phyloP scores from a whole-genome alignment of 1,140 invertebrate genomes.

The Drosophila repletoides region DNA sequence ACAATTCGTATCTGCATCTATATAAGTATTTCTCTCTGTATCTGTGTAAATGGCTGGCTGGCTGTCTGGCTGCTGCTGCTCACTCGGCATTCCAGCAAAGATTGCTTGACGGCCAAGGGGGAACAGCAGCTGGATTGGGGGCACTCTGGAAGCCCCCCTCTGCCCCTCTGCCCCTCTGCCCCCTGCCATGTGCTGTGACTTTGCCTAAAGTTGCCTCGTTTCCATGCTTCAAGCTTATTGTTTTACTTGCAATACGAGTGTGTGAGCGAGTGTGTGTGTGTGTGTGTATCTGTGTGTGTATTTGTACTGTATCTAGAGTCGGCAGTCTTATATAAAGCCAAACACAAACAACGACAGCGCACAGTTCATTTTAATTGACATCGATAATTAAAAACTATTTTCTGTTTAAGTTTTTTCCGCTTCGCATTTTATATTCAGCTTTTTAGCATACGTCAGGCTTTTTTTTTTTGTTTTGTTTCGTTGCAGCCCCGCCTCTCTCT shows the following conservation, averaged over 20 bases:
- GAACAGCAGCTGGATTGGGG: not conserved
- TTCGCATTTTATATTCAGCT: conserved; percentile 30
- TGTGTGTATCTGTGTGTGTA: conserved; percentile 2
- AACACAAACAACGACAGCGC: conserved; percentile 31
- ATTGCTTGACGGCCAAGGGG: not conserved
- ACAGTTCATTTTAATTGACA: conserved; percentile 77
- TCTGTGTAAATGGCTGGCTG: not conserved
- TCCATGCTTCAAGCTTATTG: conserved; percentile 40
- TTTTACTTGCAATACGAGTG: conserved; percentile 25
- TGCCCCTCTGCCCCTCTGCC: not conserved
- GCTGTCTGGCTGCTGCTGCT: conserved; percentile 33
- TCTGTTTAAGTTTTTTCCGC: conserved; percentile 40
- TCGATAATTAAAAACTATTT: conserved; percentile 78
- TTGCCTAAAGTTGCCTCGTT: conserved; percentile 36
- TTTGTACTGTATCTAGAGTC: conserved; percentile 2
- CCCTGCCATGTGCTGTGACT: conserved; percentile 30
- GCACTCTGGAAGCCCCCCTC: not conserved
- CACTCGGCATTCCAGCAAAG: conserved; percentile 27
- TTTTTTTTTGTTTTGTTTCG: conserved; percentile 22
- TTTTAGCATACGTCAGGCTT: conserved; percentile 19
- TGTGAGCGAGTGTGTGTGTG: not conserved
- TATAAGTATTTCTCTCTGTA: not conserved
- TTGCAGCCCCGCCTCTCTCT: not conserved
- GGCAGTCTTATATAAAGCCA: conserved; percentile 49
- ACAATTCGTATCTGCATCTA: conserved; percentile 2